These are phyloP conservation scores for Addax nasomaculatus DNA, from an alignment of 2,113 vertebrate genomes.

Conservation along the genomic window DNA sequence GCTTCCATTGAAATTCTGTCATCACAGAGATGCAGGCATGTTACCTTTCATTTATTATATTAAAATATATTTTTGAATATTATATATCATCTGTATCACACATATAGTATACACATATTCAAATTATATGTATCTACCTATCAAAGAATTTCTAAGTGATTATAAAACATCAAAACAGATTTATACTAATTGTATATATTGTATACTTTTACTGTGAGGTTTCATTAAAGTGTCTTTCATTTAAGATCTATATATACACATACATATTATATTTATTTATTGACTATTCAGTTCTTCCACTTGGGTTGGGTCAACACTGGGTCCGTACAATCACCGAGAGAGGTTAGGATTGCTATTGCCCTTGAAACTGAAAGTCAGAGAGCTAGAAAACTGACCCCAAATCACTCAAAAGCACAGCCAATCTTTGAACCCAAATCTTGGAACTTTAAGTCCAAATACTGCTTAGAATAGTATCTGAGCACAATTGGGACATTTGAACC, in stretches of 20 bases:
- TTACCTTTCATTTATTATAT: background rate
- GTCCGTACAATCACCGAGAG: background rate
- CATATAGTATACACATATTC: background rate
- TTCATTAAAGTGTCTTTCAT: background rate
- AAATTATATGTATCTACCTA: background rate
- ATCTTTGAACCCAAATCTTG: background rate
- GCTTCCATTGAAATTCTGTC: background rate
- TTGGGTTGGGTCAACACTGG: background rate
- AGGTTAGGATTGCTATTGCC: background rate
- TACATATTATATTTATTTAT: background rate
- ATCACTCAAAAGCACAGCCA: background rate
- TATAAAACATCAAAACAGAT: background rate
- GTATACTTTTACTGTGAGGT: background rate
- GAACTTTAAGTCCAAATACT: background rate
- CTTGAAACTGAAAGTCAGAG: background rate
- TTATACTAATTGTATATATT: background rate
- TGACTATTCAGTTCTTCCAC: background rate
- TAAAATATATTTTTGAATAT: background rate
- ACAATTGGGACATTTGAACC: background rate
- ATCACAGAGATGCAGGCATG: background rate
- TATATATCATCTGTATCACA: background rate
- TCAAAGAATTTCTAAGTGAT: background rate
- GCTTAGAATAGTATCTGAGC: background rate
- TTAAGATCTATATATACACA: background rate
- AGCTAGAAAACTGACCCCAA: background rate